Percentiles rank a stretch among this genome's conserved stretches.
These are phyloP conservation scores for Calyptommatus sinebrachiatus DNA, from an alignment of 2,113 vertebrate genomes.

Conservation along the genomic window DNA sequence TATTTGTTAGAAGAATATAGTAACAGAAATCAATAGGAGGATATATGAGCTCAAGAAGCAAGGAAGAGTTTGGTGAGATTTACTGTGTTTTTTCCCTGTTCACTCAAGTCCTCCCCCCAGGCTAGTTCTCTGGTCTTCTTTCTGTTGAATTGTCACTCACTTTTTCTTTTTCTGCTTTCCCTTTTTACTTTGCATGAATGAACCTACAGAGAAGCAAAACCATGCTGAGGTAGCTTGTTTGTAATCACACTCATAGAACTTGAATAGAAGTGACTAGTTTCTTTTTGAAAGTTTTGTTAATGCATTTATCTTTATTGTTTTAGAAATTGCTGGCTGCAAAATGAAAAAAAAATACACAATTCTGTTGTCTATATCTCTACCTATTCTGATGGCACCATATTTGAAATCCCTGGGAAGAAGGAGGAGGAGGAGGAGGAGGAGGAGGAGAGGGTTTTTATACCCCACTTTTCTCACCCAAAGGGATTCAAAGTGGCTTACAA, in stretches of 20 bases:
- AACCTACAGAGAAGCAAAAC: not conserved
- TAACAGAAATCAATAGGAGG: not conserved
- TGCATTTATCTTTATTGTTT: not conserved
- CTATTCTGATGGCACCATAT: too few relatives aligned
- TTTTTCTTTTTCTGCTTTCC: not conserved
- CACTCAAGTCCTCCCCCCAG: too few relatives aligned
- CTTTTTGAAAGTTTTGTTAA: not conserved
- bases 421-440: too few relatives aligned
- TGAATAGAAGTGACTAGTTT: not conserved
- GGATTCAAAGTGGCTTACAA: too few relatives aligned
- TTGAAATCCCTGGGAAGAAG: too few relatives aligned
- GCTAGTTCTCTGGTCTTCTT: not conserved
- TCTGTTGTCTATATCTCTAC: too few relatives aligned
- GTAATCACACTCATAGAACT: not conserved
- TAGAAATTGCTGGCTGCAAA: not conserved
- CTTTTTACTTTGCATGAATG: not conserved
- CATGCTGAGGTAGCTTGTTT: not conserved
- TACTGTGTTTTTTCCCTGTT: not conserved
- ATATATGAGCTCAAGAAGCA: not conserved
- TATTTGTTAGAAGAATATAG: constrained; percentile 58
- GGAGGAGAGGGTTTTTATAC: too few relatives aligned
- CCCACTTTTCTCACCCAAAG: too few relatives aligned
- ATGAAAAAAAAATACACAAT: too few relatives aligned
- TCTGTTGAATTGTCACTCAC: not conserved
- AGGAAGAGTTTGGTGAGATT: not conserved